Evolutionary conservation across 2,888 invertebrate species (phyloP), one percentile per base, ranked within the genome.

Genomic region (Lumbricus terrestris): DNA sequence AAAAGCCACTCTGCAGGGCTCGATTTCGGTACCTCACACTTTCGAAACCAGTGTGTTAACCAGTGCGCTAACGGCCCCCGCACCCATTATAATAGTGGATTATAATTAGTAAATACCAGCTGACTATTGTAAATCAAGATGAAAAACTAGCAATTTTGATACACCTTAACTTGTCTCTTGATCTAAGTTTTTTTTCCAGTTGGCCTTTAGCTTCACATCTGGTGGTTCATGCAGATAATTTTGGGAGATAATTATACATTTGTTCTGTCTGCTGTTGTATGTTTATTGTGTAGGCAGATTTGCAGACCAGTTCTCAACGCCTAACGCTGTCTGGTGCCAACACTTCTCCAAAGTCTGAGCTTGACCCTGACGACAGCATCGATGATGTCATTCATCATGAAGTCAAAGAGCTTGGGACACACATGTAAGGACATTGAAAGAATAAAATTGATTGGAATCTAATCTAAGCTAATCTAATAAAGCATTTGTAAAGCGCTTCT

Each of bases 381-480:
- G 98, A 98, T 95, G 97, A 98, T 95, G 97, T 99, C 69, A 98
- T 99, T 94, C 97, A 98, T 94, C 98, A 99, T 95, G 99, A 99
- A 96, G 98, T 99, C n/a, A 99, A 99, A 95, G 99, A 99, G 96
- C 97, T 98, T 93, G 99, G 99, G 85, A 98, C 98, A 88, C 99
- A 99, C 94, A 98, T 99, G 97, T 97, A 95, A 95, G 96, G 94
- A 42, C 38, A 42, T 34, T 42, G 38, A 35, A 29, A 35, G n/a
- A 69, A n/a, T n/a, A 16, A 16, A n/a, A n/a, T 69, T n/a, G 3
- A 54, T 69, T 69, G 20, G 29, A 34, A 38, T 83, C 5, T 4
- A 15, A 35, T 37, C n/a, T n/a, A n/a, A n/a, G n/a, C n/a, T n/a
- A n/a, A n/a, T n/a, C n/a, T n/a, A n/a, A n/a, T n/a, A n/a, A n/a